A percentile compares a stretch with the other conserved stretches of the same genome.
These are phyloP conservation scores for Chaetoderma sp. DNA, from an alignment of 2,888 invertebrate species.

Conservation along the genomic window DNA sequence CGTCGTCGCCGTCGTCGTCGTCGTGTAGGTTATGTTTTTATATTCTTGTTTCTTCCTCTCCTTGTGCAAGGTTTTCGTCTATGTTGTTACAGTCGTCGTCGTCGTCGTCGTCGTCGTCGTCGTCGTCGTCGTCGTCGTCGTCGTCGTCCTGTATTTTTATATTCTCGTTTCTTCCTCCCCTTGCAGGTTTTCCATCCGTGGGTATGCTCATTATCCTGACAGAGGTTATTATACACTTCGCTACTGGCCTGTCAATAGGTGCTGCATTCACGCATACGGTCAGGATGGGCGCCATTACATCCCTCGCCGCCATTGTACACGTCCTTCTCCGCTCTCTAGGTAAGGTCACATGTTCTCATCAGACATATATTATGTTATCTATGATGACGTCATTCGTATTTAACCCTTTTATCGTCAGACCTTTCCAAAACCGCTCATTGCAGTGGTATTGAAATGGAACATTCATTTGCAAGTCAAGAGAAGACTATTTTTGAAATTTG, in stretches of 20 bases:
- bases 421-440: not conserved
- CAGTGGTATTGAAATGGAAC: too few species aligned
- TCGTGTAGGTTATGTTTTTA: too few species aligned
- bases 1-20: too few species aligned
- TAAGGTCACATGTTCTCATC: too few species aligned
- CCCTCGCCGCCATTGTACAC: slow-evolving; percentile 71
- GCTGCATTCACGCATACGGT: slow-evolving; percentile 66
- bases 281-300: slow-evolving; percentile 67
- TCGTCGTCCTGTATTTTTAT: not conserved
- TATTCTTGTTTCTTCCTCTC: too few species aligned
- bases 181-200: not conserved
- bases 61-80: too few species aligned
- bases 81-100: too few species aligned
- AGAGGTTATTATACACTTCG: too few species aligned
- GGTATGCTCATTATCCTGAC: too few species aligned
- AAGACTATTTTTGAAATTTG: too few species aligned
- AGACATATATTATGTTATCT: not conserved
- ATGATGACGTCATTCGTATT: not conserved
- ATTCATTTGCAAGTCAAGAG: too few species aligned
- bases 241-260: slow-evolving; percentile 71
- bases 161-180: not conserved
- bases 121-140: not conserved
- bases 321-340: slow-evolving; percentile 72
- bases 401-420: not conserved
- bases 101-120: too few species aligned